phyloP scores from a whole-genome alignment of 2,888 invertebrate species.

The Drepana falcataria region DNA sequence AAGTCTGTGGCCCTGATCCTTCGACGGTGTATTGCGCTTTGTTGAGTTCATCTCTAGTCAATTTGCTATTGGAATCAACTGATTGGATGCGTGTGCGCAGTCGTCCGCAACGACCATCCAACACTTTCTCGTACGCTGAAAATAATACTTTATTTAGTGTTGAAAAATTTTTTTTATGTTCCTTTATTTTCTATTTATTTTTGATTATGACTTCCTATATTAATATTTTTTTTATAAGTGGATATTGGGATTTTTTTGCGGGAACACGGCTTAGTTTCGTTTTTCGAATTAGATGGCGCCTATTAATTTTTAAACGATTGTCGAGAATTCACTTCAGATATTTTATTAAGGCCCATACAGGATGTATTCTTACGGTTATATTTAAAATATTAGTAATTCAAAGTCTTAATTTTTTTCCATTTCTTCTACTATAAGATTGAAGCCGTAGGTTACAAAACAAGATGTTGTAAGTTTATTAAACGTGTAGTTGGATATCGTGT shows the following conservation, averaged over 20 bases:
- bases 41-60: conserved; percentile 55
- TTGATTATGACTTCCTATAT: too few species aligned
- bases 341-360: too few species aligned
- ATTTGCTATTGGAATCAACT: conserved; percentile 46
- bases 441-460: neutral
- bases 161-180: conserved; percentile 3
- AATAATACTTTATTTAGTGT: conserved; percentile 14
- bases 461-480: conserved; percentile 7
- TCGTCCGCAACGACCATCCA: conserved; percentile 62
- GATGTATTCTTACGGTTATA: too few species aligned
- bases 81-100: conserved; percentile 64
- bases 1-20: conserved; percentile 38
- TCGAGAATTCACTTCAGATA: too few species aligned
- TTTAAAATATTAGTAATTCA: too few species aligned
- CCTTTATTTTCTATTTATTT: too few species aligned
- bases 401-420: too few species aligned
- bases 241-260: too few species aligned
- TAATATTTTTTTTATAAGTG: too few species aligned
- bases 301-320: too few species aligned
- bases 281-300: too few species aligned
- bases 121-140: conserved; percentile 62
- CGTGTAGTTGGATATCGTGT: conserved; percentile 7
- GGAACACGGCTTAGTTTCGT: too few species aligned
- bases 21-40: conserved; percentile 60
- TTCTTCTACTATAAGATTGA: neutral